Conservation (phyloP, 2,113 vertebrate species). For the Spea bombifrons region DNA sequence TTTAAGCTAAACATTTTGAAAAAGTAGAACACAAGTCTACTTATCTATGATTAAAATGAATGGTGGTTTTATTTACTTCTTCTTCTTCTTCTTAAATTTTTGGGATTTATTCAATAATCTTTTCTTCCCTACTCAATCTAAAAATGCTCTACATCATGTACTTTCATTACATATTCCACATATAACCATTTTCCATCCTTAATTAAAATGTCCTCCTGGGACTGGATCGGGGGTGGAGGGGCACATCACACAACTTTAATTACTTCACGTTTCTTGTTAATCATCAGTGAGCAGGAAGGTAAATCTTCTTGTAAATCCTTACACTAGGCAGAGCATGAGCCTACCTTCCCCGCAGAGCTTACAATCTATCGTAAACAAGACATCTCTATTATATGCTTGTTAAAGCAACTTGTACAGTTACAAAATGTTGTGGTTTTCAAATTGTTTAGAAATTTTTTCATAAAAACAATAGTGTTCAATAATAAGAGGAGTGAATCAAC, state of each 20-base stretch:
- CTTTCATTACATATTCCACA: conserved; percentile 3
- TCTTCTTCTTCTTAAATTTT: too few species aligned
- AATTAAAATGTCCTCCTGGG: conserved; percentile 1
- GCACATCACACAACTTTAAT: not conserved
- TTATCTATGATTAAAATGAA: too few species aligned
- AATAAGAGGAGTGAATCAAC: too few species aligned
- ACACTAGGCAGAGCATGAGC: too few species aligned
- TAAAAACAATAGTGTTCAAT: too few species aligned
- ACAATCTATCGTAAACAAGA: not conserved
- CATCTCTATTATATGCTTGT: not conserved
- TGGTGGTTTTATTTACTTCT: too few species aligned
- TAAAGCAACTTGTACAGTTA: too few species aligned
- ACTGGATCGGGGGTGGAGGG: not conserved
- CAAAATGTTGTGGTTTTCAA: too few species aligned
- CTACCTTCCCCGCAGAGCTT: not conserved
- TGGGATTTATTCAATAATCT: too few species aligned
- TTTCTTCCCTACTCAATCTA: not conserved
- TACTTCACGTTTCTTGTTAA: not conserved
- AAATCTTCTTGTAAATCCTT: not conserved
- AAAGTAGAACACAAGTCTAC: too few species aligned
- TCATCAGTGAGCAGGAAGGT: not conserved
- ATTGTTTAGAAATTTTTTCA: too few species aligned
- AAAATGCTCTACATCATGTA: not conserved
- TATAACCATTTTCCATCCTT: not conserved
- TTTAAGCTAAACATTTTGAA: too few species aligned